phyloP scores from a whole-genome alignment of 2,113 vertebrate species.

The Hippocampus zosterae region DNA sequence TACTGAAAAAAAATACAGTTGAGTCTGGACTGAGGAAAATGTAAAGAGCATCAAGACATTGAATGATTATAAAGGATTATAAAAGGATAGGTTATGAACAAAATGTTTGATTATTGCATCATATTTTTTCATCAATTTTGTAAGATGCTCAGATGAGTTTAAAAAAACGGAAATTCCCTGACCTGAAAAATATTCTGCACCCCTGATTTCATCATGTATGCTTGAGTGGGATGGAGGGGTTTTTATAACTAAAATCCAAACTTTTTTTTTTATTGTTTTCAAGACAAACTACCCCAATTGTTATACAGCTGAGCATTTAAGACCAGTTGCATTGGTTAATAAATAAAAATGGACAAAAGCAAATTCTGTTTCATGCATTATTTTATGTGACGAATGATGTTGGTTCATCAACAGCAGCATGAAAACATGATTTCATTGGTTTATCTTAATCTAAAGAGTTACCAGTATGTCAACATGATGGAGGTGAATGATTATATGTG shows the following conservation, averaged over 20 bases:
- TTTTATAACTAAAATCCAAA: neutral
- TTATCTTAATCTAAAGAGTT: too few species aligned
- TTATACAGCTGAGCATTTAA: neutral
- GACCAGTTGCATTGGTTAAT: neutral
- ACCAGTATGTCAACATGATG: too few species aligned
- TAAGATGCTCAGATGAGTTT: neutral
- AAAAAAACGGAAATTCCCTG: neutral
- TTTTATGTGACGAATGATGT: neutral
- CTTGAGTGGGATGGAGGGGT: neutral
- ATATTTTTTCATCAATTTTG: neutral
- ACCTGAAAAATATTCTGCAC: neutral
- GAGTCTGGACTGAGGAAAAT: neutral
- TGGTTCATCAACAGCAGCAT: too few species aligned
- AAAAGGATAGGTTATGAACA: neutral
- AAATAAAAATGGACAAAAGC: neutral
- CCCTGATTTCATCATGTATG: neutral
- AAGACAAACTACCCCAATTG: neutral
- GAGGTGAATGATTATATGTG: too few species aligned
- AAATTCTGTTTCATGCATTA: neutral
- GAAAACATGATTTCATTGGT: too few species aligned
- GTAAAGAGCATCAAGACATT: neutral
- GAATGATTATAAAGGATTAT: neutral
- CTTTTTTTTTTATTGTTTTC: neutral
- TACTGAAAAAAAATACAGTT: neutral
- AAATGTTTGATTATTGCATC: neutral